Evolutionary conservation across 2,888 invertebrate species (phyloP).

Genomic region (Ophion ventricosus): DNA sequence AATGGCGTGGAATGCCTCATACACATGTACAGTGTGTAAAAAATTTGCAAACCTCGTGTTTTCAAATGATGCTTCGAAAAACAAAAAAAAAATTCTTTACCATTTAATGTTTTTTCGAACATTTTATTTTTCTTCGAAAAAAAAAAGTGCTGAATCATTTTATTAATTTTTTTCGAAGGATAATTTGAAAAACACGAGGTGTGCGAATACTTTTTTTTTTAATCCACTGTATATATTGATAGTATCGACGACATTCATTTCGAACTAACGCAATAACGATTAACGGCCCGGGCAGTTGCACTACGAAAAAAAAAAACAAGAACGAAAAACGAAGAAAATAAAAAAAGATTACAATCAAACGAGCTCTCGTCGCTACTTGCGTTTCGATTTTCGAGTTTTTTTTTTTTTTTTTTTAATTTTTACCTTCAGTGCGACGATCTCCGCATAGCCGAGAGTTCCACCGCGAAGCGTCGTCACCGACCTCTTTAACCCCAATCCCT

Average conservation of each 20-base stretch:
- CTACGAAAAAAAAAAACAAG: conserved; percentile 69
- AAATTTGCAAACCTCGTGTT: no score
- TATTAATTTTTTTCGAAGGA: no score
- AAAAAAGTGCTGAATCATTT: no score
- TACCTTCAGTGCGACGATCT: conserved; percentile 99
- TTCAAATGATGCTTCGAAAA: no score
- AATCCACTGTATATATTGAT: conserved; percentile 5
- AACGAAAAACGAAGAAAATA: conserved; percentile 54
- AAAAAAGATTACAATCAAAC: conserved; percentile 56
- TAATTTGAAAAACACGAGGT: no score
- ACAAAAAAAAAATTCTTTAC: no score
- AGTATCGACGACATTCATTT: conserved; percentile 59
- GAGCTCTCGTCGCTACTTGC: conserved; percentile 44
- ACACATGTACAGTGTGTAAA: no score
- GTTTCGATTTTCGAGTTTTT: conserved; percentile 33
- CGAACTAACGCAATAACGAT: conserved; percentile 62
- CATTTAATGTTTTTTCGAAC: no score
- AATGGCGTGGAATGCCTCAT: no score
- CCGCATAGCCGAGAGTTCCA: conserved; percentile 94
- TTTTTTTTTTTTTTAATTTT: conserved; percentile 70
- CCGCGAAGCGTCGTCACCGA: conserved; percentile 96
- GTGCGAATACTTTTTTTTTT: no score
- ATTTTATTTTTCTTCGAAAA: no score
- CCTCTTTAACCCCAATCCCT: conserved; percentile 92
- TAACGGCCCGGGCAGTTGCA: conserved; percentile 65